A percentile compares a stretch with the other conserved stretches of the same genome.
phyloP scores from a whole-genome alignment of 2,113 vertebrate genomes.

The Neolamprologus falcicula region DNA sequence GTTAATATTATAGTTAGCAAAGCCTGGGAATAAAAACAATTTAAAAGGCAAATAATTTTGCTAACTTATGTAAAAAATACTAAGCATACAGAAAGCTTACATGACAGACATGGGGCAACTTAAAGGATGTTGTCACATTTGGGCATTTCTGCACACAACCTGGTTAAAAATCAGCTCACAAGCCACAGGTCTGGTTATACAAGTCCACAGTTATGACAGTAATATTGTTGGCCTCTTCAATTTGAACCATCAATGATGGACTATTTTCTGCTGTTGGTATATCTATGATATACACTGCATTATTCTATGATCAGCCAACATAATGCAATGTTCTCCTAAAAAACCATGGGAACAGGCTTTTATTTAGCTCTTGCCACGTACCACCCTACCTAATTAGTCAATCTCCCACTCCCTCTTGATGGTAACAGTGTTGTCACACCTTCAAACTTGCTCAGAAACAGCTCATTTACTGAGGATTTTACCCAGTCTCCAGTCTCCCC shows the following conservation, averaged over 20 bases:
- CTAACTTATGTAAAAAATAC: neutral
- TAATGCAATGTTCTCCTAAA: neutral
- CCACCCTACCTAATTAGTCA: neutral
- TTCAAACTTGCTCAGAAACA: neutral
- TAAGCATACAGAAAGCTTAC: rapidly evolving
- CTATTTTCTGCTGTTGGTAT: neutral
- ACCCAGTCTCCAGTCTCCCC: neutral
- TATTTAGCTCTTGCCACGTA: neutral
- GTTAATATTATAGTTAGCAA: neutral
- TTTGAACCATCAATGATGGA: neutral
- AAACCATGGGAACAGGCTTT: neutral
- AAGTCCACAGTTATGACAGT: neutral
- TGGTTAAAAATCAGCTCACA: neutral
- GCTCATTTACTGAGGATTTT: neutral
- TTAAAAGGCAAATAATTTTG: neutral
- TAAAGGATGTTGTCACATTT: neutral
- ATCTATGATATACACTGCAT: neutral
- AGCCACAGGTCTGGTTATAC: neutral
- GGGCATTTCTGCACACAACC: neutral
- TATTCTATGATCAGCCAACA: neutral
- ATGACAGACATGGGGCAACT: rapidly evolving
- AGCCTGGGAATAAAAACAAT: neutral
- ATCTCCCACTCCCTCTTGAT: neutral
- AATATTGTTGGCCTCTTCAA: neutral
- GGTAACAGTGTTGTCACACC: neutral